phyloP scores from a whole-genome alignment of 2,113 vertebrate species.

The Tupaia tana region DNA sequence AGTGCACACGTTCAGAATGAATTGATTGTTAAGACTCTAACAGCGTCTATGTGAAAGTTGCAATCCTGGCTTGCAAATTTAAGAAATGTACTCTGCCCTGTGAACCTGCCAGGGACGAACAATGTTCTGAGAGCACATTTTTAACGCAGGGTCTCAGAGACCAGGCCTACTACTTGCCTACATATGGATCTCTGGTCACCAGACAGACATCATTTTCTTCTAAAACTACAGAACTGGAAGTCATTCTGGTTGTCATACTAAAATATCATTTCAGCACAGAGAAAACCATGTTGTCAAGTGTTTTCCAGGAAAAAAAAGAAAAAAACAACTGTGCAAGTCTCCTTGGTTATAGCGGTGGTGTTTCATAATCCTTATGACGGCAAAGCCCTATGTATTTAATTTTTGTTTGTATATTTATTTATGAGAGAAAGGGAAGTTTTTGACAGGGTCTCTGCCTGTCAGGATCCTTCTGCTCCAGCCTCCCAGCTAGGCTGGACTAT shows the following conservation, averaged over 20 bases:
- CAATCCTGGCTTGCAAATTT: slow-evolving; percentile 10
- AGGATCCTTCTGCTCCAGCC: too few relatives aligned
- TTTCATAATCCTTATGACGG: not conserved
- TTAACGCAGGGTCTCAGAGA: not conserved
- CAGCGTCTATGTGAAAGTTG: slow-evolving; percentile 14
- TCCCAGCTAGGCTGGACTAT: too few relatives aligned
- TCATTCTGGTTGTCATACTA: not conserved
- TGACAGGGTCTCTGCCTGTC: too few relatives aligned
- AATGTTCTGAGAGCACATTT: not conserved
- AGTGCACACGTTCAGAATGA: not conserved
- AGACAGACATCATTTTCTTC: not conserved
- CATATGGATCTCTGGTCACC: not conserved
- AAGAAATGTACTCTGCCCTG: not conserved
- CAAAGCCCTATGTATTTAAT: too few relatives aligned
- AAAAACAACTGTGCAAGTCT: not conserved
- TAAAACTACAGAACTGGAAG: not conserved
- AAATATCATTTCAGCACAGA: not conserved
- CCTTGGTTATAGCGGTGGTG: not conserved
- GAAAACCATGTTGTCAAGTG: slow-evolving; percentile 19
- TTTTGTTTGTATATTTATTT: too few relatives aligned
- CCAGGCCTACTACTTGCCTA: not conserved
- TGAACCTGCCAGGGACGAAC: not conserved
- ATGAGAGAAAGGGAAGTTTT: too few relatives aligned
- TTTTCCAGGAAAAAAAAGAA: not conserved
- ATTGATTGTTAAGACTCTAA: not conserved